Evolutionary conservation across 64 coral and sea anemone genomes (phyloP).

Genomic region (Porites australiensis): DNA sequence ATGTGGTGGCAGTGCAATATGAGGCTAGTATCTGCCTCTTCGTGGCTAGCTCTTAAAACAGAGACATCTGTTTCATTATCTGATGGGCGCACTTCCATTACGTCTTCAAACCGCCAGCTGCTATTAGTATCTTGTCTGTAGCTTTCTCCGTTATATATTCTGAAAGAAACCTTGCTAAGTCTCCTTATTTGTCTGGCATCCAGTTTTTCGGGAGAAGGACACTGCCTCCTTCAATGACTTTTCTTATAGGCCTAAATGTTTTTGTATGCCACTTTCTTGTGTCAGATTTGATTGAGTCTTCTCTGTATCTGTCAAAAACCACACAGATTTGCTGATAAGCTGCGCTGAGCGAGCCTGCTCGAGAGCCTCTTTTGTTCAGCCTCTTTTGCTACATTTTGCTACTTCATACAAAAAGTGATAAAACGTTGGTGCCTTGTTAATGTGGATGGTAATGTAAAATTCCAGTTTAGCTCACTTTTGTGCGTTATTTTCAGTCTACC

Average conservation of each 20-base stretch:
- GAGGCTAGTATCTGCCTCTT: constrained; percentile 25
- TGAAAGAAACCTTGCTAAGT: constrained; percentile 39
- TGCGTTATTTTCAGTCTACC: not conserved
- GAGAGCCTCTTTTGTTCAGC: constrained; percentile 35
- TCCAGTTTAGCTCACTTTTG: not conserved
- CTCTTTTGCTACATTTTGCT: constrained; percentile 43
- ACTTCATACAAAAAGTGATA: constrained; percentile 70
- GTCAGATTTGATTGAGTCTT: constrained; percentile 65
- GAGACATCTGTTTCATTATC: not conserved
- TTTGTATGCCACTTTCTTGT: constrained; percentile 62
- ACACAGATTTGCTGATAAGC: constrained; percentile 60
- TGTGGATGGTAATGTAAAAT: constrained; percentile 66
- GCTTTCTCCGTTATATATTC: not conserved
- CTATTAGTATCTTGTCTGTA: constrained; percentile 38
- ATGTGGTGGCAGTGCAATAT: not conserved
- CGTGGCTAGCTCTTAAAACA: constrained; percentile 2
- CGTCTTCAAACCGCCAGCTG: constrained; percentile 41
- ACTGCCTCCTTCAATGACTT: constrained; percentile 47
- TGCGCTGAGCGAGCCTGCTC: constrained; percentile 28
- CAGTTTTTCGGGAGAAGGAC: constrained; percentile 35
- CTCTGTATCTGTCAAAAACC: constrained; percentile 63
- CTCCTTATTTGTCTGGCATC: constrained; percentile 43
- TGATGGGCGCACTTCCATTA: constrained; percentile 31
- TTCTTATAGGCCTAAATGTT: constrained; percentile 29
- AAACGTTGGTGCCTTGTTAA: constrained; percentile 60